These are phyloP conservation scores for Heliconius eleuchia DNA, from an alignment of 1,140 invertebrate genomes.

Conservation along the genomic window DNA sequence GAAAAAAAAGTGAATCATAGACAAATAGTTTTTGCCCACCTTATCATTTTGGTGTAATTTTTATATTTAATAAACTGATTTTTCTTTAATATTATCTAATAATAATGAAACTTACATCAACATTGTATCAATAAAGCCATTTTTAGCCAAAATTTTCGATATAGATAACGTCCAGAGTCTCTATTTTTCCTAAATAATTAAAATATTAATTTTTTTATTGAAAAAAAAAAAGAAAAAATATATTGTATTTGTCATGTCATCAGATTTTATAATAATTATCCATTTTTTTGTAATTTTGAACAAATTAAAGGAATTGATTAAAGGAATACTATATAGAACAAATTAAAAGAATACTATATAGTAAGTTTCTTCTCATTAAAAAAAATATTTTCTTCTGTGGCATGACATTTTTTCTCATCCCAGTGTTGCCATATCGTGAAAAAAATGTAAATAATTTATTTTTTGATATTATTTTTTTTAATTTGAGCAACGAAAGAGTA, in stretches of 20 bases:
- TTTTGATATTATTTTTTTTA: conserved; percentile 22
- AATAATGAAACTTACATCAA: neutral
- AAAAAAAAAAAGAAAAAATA: neutral
- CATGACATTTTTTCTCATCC: conserved; percentile 1
- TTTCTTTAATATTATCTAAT: neutral
- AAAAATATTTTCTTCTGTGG: neutral
- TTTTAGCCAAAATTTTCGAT: conserved; percentile 14
- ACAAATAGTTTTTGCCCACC: neutral
- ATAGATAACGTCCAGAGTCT: conserved; percentile 10
- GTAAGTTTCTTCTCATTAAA: neutral
- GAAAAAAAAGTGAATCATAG: too few relatives aligned
- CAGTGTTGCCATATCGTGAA: conserved; percentile 22
- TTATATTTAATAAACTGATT: neutral
- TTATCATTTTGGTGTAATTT: neutral
- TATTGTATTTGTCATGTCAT: conserved; percentile 11
- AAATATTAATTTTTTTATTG: conserved; percentile 9
- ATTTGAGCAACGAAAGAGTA: conserved; percentile 11
- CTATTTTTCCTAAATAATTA: conserved; percentile 28
- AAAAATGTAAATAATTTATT: conserved; percentile 29
- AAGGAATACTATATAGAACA: too few relatives aligned
- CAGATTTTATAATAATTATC: neutral
- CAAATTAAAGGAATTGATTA: neutral
- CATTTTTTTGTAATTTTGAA: too few relatives aligned
- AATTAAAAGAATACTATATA: neutral
- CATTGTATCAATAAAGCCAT: neutral